Conservation (phyloP, 64 coral and sea anemone genomes). For the Porites lutea region DNA sequence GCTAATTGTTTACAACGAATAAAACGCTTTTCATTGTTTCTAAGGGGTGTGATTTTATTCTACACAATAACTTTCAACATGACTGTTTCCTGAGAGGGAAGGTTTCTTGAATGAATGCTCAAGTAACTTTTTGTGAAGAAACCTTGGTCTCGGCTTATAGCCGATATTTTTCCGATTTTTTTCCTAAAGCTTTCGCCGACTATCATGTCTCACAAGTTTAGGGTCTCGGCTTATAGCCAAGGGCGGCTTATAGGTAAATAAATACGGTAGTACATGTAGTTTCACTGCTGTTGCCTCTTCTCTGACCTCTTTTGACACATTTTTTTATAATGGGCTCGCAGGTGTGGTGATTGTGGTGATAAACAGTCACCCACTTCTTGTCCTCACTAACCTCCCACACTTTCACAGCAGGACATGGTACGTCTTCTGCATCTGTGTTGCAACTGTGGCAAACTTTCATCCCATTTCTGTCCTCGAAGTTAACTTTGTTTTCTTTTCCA, state of each 20-base stretch:
- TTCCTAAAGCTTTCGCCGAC: background rate
- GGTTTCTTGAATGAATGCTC: no score
- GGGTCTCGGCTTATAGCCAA: slow-evolving; percentile 28
- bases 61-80: no score
- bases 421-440: background rate
- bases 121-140: background rate
- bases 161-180: background rate
- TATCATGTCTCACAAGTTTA: slow-evolving; percentile 7
- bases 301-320: slow-evolving; percentile 3
- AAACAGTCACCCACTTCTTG: slow-evolving; percentile 44
- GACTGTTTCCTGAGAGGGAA: no score
- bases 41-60: no score
- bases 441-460: slow-evolving; percentile 23
- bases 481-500: slow-evolving; percentile 56
- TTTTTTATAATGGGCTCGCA: slow-evolving; percentile 28
- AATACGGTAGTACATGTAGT: no score
- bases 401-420: slow-evolving; percentile 48
- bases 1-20: slow-evolving; percentile 13
- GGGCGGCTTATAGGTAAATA: background rate
- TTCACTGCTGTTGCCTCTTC: slow-evolving; percentile 40
- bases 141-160: slow-evolving; percentile 8
- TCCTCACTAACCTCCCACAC: slow-evolving; percentile 43
- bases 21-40: slow-evolving; percentile 23
- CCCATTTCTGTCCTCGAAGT: slow-evolving; percentile 38
- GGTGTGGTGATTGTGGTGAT: slow-evolving; percentile 37